Percentiles rank a stretch among this genome's conserved stretches.
Evolutionary conservation across 2,888 invertebrate species (phyloP).

Genomic region (Drosophila eohydei): DNA sequence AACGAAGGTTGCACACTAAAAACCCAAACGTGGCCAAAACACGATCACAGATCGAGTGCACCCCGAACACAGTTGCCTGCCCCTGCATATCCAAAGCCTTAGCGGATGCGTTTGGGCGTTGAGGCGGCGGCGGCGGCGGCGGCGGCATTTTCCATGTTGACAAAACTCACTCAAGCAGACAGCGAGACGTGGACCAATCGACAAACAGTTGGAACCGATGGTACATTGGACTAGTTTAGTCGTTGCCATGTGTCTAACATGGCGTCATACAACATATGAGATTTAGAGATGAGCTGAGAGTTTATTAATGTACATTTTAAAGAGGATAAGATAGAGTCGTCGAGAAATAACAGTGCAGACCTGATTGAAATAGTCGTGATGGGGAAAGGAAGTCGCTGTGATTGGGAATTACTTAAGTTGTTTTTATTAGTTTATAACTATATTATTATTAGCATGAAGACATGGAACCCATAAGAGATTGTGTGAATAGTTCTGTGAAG

Average conservation of each 20-base stretch:
- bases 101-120: conserved; percentile 80
- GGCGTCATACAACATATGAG: conserved; percentile 52
- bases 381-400: not conserved
- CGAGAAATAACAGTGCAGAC: conserved; percentile 9
- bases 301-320: conserved; percentile 32
- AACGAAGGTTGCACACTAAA: conserved; percentile 70
- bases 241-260: conserved; percentile 65
- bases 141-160: conserved; percentile 72
- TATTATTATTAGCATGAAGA: too few relatives aligned
- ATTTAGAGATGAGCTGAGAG: conserved; percentile 56
- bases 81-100: conserved; percentile 9
- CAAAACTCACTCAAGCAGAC: conserved; percentile 71
- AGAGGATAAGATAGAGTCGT: conserved; percentile 18
- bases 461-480: too few relatives aligned
- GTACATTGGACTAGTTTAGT: conserved; percentile 66
- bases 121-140: conserved; percentile 36
- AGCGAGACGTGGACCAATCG: conserved; percentile 18
- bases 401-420: not conserved
- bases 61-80: not conserved
- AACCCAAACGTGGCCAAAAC: conserved; percentile 55
- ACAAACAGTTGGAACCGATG: conserved; percentile 46
- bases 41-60: conserved; percentile 56
- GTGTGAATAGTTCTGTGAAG: too few relatives aligned
- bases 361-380: not conserved
- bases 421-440: too few relatives aligned